Evolutionary conservation across 1,140 invertebrate genomes (phyloP), one percentile per base, ranked within the genome.

Genomic region (Drosophila lowei): DNA sequence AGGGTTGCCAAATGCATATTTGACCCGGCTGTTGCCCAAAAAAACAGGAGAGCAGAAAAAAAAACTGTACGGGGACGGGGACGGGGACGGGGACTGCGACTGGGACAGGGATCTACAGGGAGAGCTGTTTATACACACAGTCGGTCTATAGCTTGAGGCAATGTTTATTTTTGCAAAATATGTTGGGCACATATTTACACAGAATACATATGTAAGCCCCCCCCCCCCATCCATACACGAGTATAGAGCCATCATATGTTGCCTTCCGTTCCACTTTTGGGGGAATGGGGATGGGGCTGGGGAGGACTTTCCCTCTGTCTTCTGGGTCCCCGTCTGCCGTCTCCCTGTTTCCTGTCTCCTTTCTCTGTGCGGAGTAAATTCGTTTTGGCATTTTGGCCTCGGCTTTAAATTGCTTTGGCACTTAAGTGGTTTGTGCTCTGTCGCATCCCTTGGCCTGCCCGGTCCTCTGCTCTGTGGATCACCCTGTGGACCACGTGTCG

Each of bases 401-500:
- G 72, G 67, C 72, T 89, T 88, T 89, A 88, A 89, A 88, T 88
- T 88, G 84, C 84, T 89, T 88, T 84, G 84, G 84, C 77, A 84
- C 84, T 88, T 84, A 84, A 88, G 84, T 88, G 84, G 84, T 84
- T 88, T 84, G 74, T 71, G 78, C 60, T 34, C 44, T 52, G 63
- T 65, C 44, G 60, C 63, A 64, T 64, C 34, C 61, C 60, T 43
- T 52, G 56, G 52, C 72, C 58, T 21, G 25, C 41, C 54, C 21
- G 3, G 9, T 23, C 49, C 47, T 25, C 3, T 25, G 11, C 16
- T n/a, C 21, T 48, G 16, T 6, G 16, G 55, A 42, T 38, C 23
- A 25, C 23, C 41, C 21, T 16, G 42, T 49, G 64, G 65, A 73
- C 77, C 84, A 89, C 84, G 84, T 89, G 84, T 80, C 84, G 77